Conservation (phyloP, 2,113 vertebrate genomes). For the Rhinoderma darwinii region DNA sequence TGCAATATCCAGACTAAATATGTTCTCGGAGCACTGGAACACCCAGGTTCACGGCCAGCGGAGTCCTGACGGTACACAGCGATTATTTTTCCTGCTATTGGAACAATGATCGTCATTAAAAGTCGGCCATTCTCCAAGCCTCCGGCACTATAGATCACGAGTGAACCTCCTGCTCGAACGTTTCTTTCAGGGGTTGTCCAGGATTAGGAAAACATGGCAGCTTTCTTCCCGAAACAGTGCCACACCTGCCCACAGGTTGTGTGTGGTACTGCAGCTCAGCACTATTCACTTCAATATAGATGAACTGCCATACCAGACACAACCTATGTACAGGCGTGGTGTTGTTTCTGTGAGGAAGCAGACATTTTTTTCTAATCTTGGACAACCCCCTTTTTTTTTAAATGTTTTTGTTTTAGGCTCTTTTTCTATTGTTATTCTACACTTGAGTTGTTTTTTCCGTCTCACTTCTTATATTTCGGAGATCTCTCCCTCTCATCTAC, state of each 20-base stretch:
- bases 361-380: neutral
- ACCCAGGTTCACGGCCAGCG: conserved; percentile 37
- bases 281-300: too few species aligned
- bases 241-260: too few species aligned
- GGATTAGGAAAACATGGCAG: too few species aligned
- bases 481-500: neutral
- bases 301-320: too few species aligned
- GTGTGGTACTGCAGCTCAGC: too few species aligned
- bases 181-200: neutral
- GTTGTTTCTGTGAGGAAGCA: neutral
- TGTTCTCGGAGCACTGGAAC: conserved; percentile 35
- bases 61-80: neutral
- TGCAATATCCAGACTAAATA: conserved; percentile 50
- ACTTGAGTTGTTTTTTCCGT: neutral
- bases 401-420: conserved; percentile 17
- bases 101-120: conserved; percentile 47
- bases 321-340: too few species aligned
- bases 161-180: neutral
- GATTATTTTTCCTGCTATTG: conserved; percentile 26
- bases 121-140: neutral
- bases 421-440: neutral
- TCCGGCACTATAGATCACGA: conserved; percentile 21
- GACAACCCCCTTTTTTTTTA: neutral
- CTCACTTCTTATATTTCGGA: neutral
- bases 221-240: too few species aligned